Evolutionary conservation across 2,797 vertebrate genomes (phyloP), one percentile per base, ranked within the genome.

Genomic region (Phataginus tricuspis): DNA sequence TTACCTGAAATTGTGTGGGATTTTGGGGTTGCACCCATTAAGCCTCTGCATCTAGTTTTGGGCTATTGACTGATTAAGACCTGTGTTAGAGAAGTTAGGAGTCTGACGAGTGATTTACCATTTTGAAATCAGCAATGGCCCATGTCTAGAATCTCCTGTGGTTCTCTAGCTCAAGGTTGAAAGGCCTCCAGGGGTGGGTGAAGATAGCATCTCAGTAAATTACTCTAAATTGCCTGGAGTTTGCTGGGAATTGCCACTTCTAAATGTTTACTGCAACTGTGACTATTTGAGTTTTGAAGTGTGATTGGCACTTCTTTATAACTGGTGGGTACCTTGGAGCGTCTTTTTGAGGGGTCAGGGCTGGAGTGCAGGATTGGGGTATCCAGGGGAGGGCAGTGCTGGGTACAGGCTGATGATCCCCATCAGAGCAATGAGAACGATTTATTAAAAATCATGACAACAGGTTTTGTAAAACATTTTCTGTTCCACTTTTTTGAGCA

Each of bases 191-290:
- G 51, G 23, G n/a, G 7, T 5, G 4, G 42, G 53, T 14, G 3
- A 25, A 71, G 59, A 94, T 96, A 95, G 94, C 86, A 61, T 95
- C 80, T 95, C 69, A 88, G 89, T 95, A 68, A 96, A 96, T 96
- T 94, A 55, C 94, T 96, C 92, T 94, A 80, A 97, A 97, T 96
- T 96, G 96, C 96, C 98, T 93, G 88, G 95, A 95, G 91, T 98
- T 98, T 98, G 96, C 91, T 97, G 97, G 97, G 97, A 98, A 96
- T 97, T 96, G 97, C 97, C 92, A 45, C 93, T 97, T 96, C 72
- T 79, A 49, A 96, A 71, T 90, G 72, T 90, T 95, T 96, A 90
- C 11, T 96, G 95, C 95, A 68, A 18, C 87, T 89, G 27, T 69
- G 92, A 95, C 86, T 97, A 96, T 95, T 97, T 89, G 96, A 96